These are phyloP conservation scores for Solenodon paradoxus DNA, from an alignment of 2,113 vertebrate species.

Conservation along the genomic window DNA sequence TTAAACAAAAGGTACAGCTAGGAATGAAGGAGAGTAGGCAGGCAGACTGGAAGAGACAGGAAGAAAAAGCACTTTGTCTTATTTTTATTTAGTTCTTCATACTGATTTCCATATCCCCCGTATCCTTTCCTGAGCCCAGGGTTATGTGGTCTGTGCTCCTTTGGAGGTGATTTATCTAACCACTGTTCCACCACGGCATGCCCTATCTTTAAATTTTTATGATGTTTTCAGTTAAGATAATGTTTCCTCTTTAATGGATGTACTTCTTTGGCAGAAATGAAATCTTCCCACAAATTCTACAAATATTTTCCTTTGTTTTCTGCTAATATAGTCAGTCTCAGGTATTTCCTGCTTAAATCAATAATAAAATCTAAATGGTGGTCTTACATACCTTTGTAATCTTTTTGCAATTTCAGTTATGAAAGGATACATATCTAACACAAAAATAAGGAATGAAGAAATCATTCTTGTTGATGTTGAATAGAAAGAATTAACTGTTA, in stretches of 20 bases:
- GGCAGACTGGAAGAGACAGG: too few relatives aligned
- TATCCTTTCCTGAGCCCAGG: too few relatives aligned
- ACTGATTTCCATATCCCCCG: too few relatives aligned
- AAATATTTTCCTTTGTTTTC: slow-evolving; percentile 56
- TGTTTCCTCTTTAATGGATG: background rate
- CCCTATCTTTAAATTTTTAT: background rate
- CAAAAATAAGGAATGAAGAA: slow-evolving; percentile 35
- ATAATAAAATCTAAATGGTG: slow-evolving; percentile 51
- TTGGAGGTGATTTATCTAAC: too few relatives aligned
- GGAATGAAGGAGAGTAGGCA: too few relatives aligned
- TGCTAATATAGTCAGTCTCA: slow-evolving; percentile 5
- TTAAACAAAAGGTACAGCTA: too few relatives aligned
- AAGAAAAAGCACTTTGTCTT: too few relatives aligned
- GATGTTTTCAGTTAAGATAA: background rate
- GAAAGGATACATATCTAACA: slow-evolving; percentile 43
- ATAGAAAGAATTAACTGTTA: slow-evolving; percentile 42
- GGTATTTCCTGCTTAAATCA: slow-evolving; percentile 62
- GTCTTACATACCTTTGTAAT: slow-evolving; percentile 29
- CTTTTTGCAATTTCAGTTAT: background rate
- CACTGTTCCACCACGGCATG: too few relatives aligned
- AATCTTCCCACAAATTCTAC: slow-evolving; percentile 34
- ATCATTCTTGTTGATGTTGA: slow-evolving; percentile 18
- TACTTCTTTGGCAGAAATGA: background rate
- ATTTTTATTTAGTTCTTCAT: too few relatives aligned
- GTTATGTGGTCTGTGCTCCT: too few relatives aligned